Evolutionary conservation across 2,888 invertebrate genomes (phyloP), one percentile per base, ranked within the genome.

Genomic region (Cabera pusaria): DNA sequence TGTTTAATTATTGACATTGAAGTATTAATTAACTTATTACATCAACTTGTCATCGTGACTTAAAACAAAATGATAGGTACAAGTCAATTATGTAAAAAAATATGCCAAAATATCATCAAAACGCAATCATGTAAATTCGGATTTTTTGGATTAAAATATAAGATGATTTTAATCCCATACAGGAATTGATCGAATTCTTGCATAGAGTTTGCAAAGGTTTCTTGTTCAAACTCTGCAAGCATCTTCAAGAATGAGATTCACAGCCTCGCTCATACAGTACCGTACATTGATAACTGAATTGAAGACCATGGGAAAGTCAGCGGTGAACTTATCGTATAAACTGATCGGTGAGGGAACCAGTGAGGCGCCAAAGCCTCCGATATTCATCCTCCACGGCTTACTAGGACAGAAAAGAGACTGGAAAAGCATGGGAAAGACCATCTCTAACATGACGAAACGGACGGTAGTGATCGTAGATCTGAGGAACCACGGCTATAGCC

Each of bases 401-500:
- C 91, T 99, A 51, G 97, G 97, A 0, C 93, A 93, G 0, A 97
- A 97, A 71, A 92, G 89, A 39, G 97, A 97, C 67, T 98, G 98
- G 97, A 93, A 94, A 54, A 91, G 93, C 18, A 76, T 97, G 6
- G 93, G 94, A 1, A 96, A 95, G 72, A 91, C 91, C 0, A 86
- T 96, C 23, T 78, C 91, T 43, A 90, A 91, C 44, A 92, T 25
- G 87, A 91, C 64, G 93, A 97, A 88, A 59, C 95, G 92, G 49
- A 90, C 91, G 72, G 95, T 97, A 0, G 91, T 96, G 22, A 90
- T 94, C 0, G 90, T 98, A n/a, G 98, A 99, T 85, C 93, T 95
- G 3, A 91, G 98, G 68, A 98, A 99, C 82, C 99, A 99, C 79
- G 99, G 98, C 0, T 94, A 95, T 34, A 98, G 97, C 64, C 96